phyloP scores from a whole-genome alignment of 1,140 invertebrate genomes.

The Drusus annulatus region DNA sequence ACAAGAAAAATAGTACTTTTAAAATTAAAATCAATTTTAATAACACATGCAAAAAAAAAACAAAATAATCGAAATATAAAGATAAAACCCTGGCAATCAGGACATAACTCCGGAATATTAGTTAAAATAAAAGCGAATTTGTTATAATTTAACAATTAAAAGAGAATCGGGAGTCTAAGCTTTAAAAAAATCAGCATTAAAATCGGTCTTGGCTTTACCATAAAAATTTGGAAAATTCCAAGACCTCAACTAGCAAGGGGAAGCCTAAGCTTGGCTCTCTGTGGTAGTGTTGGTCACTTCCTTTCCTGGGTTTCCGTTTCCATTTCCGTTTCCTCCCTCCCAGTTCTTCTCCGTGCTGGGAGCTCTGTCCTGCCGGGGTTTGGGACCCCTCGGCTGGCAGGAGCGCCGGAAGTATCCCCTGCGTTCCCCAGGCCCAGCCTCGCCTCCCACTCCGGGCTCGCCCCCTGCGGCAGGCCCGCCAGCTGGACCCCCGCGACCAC shows the following conservation, averaged over 20 bases:
- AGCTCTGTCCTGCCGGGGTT: constrained; percentile 4
- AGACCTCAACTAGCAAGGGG: background rate
- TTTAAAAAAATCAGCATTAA: constrained; percentile 15
- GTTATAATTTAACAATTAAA: constrained; percentile 11
- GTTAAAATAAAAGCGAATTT: constrained; percentile 28
- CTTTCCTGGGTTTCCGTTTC: constrained; percentile 52
- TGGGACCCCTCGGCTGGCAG: constrained; percentile 30
- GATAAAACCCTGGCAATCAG: constrained; percentile 20
- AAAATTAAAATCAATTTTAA: too few species aligned
- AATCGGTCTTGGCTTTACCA: background rate
- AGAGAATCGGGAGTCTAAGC: constrained; percentile 1
- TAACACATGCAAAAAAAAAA: too few species aligned
- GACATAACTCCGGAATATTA: constrained; percentile 11
- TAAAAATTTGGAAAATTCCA: constrained; percentile 26
- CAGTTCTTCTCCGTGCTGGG: constrained; percentile 36
- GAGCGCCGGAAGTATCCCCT: constrained; percentile 31
- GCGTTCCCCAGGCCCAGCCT: background rate
- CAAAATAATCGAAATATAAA: background rate
- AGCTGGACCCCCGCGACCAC: constrained; percentile 52
- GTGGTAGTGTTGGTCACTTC: constrained; percentile 64
- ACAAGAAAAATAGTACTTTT: too few species aligned
- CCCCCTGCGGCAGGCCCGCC: constrained; percentile 55
- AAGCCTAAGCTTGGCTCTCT: constrained; percentile 69
- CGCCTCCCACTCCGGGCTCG: constrained; percentile 26
- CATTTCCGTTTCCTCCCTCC: constrained; percentile 3